Evolutionary conservation across 2,888 invertebrate genomes (phyloP).

Genomic region (Plebejus argus): DNA sequence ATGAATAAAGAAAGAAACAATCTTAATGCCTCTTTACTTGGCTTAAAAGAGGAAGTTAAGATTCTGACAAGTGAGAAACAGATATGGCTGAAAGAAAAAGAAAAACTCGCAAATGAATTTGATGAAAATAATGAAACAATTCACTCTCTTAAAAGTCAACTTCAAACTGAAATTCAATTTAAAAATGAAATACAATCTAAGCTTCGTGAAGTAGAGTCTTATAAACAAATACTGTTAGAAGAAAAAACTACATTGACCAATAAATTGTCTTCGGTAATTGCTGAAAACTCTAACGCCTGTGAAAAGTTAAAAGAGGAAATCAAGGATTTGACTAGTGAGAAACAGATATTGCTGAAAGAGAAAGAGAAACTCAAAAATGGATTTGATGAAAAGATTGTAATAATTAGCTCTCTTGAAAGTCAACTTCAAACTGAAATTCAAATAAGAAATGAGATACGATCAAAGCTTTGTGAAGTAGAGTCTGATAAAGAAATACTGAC

Average conservation of each 20-base stretch:
- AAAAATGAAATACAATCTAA: conserved; percentile 56
- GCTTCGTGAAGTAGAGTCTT: conserved; percentile 40
- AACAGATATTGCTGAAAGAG: not conserved
- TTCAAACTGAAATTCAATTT: conserved; percentile 59
- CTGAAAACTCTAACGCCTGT: not conserved
- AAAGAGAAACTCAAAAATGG: not conserved
- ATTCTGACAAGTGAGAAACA: conserved; percentile 51
- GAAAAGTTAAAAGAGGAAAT: conserved; percentile 1
- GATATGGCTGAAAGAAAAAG: conserved; percentile 50
- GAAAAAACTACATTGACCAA: conserved; percentile 35
- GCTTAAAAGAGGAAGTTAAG: conserved; percentile 51
- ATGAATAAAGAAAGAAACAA: conserved; percentile 52
- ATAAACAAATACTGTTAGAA: conserved; percentile 34
- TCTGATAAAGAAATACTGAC: not conserved
- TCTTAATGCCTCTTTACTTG: conserved; percentile 47
- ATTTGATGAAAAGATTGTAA: not conserved
- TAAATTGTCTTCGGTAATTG: conserved; percentile 31
- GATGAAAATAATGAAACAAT: conserved; percentile 57
- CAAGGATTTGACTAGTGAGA: not conserved
- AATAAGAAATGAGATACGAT: not conserved
- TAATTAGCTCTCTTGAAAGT: not conserved
- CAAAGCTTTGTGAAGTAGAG: not conserved
- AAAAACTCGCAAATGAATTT: conserved; percentile 51
- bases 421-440: not conserved
- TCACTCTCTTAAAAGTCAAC: conserved; percentile 55